Evolutionary conservation across 2,888 invertebrate genomes (phyloP), one percentile per base, ranked within the genome.

Genomic region (Pyrrhia umbra): DNA sequence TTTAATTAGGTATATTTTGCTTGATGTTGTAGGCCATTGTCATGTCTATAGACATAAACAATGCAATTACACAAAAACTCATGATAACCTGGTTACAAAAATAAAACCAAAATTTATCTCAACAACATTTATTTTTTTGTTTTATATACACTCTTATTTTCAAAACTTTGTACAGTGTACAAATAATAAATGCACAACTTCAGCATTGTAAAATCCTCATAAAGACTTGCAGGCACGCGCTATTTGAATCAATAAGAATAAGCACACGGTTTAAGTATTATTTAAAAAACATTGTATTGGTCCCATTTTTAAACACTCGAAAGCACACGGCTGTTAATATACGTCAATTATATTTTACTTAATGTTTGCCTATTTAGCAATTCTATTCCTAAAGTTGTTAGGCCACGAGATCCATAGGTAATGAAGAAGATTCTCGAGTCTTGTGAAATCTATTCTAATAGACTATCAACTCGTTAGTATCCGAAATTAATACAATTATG

Each of bases 151-250:
- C 91, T 91, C 80, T 86, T 88, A 89, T 87, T 89, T 88, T 91
- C 84, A 80, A 84, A 89, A 86, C 83, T 89, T 92, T 92, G 92
- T 90, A 92, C 90, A 92, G 88, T 91, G 92, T 93, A 93, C 93
- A 93, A 93, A 92, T 92, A 93, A 91, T 94, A 95, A 94, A 95
- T 94, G 95, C 95, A 95, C 94, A 94, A 94, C 93, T 92, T 93
- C 94, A 94, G 94, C 94, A 94, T 93, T 91, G 92, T 90, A 94
- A 92, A 91, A 87, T 87, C 83, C 79, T 84, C 81, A 79, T 76
- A 85, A 85, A 85, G 81, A 86, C 77, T 86, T 85, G 83, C 88
- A 90, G 88, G 86, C 90, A 89, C 88, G 87, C 87, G 79, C 79
- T 79, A 70, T 82, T 81, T 81, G 68, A 81, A 79, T 82, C 81